Evolutionary conservation across 2,888 invertebrate genomes (phyloP), one percentile per base, ranked within the genome.

Genomic region (Diplazon laetatorius): DNA sequence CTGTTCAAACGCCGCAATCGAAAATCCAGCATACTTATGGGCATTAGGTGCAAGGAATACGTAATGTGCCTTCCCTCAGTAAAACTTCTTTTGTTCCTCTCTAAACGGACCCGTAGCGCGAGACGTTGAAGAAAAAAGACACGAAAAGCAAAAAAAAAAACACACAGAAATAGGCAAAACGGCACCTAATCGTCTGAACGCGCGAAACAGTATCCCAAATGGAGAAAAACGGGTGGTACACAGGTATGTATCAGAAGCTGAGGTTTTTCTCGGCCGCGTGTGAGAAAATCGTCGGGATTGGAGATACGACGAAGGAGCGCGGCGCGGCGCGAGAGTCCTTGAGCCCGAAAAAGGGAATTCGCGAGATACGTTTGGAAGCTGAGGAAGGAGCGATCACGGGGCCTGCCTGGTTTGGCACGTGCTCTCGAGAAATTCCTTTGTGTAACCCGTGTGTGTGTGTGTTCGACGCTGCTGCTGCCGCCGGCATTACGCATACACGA

Each of bases 211-310:
- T 59, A n/a, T 46, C 57, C 48, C 52, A 85, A 69, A 44, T n/a
- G 82, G 9, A 30, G 55, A 84, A 84, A 87, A 87, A 84, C 82
- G 83, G 82, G 81, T n/a, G n/a, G n/a, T n/a, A 78, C 75, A 70
- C 80, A 85, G 84, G 86, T 86, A 84, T n/a, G n/a, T 83, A 65
- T 63, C 50, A 37, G 65, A 48, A 22, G 16, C 14, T 14, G n/a
- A 22, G 50, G 65, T 52, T 52, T n/a, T n/a, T 66, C 50, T 42
- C 52, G 50, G 37, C 68, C 50, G 72, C 68, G 60, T 75, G 78
- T 71, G 78, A 79, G 76, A 75, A 76, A 79, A 75, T 78, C 78
- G 30, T 30, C 52, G 46, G 55, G 48, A 68, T 30, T 42, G 69
- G 68, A 57, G 52, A 79, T 68, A 75, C n/a, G n/a, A n/a, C n/a